Base-by-base conservation (phyloP, 1,140 invertebrate species). In the Oryctes rhinoceros region DNA sequence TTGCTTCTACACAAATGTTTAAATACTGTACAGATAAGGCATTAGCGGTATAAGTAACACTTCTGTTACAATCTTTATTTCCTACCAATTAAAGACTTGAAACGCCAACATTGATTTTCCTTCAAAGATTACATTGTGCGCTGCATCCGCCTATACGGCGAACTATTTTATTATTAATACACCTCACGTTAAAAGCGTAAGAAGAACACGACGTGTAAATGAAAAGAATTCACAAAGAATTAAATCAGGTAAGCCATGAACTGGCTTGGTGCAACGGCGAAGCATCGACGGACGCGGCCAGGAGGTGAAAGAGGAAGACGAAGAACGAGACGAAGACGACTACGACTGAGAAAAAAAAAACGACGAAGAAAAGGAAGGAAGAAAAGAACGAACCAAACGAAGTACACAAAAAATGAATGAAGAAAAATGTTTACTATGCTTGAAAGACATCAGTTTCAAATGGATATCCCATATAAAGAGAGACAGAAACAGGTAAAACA, bases 401-500 rank as follows among this genome's bases (percentile, higher is more conserved):
- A 71, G 65, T 24, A 71, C 65, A 71, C 20, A 71, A 71, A 71
- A 71, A 71, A 71, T 71, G 65, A 71, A 71, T 71, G 65, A 71
- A 71, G 65, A 71, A 71, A 71, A 71, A 71, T 71, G 65, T 71
- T 71, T 71, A 71, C 65, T 71, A 71, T 71, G 65, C 65, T 76
- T 37, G 75, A 76, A 76, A 76, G 75, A 47, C 47, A 76, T 30
- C 75, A 48, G 75, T 76, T 76, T 71, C 65, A 71, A 76, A 76
- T 48, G 47, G 75, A 39, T 48, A 20, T 47, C 37, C 75, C 75
- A 49, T 76, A 76, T 76, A 76, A 76, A 76, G 75, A 44, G 47
- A 76, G 75, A 76, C n/a, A 48, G 75, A 48, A 76, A 76, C 75
- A 76, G 75, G 75, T 76, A 76, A 76, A 76, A 76, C 75, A 76